Conservation (phyloP, 2,888 invertebrate genomes). For the Scrobipalpa atriplicella region DNA sequence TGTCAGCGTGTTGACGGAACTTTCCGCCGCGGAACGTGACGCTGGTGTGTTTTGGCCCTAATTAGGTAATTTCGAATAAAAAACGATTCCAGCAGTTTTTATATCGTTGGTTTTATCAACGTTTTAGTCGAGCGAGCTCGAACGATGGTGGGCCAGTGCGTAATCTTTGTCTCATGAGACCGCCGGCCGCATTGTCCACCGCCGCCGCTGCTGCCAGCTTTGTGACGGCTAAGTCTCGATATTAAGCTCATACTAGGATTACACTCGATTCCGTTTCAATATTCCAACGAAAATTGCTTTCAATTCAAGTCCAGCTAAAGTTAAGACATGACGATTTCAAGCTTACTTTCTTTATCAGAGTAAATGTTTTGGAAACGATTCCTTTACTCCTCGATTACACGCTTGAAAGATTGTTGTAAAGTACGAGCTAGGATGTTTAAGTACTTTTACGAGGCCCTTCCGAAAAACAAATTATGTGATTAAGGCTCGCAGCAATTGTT, state of each 20-base stretch:
- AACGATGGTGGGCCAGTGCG: constrained; percentile 58
- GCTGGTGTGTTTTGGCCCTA: neutral
- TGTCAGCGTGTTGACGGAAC: too few species aligned
- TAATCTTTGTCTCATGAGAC: constrained; percentile 72
- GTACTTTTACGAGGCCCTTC: constrained; percentile 53
- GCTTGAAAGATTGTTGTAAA: neutral
- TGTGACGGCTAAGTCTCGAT: constrained; percentile 60
- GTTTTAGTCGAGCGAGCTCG: constrained; percentile 47
- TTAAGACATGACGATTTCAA: neutral
- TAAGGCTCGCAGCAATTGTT: constrained; percentile 59
- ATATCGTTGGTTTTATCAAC: constrained; percentile 44
- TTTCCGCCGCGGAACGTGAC: too few species aligned
- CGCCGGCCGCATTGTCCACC: constrained; percentile 60
- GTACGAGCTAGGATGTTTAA: neutral
- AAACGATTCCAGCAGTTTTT: neutral
- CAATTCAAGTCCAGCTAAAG: constrained; percentile 1
- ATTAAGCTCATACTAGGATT: constrained; percentile 53
- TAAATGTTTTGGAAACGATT: neutral
- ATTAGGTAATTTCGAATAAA: neutral
- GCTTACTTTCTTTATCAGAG: neutral
- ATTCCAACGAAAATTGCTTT: constrained; percentile 17
- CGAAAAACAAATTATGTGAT: constrained; percentile 66
- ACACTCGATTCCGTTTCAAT: constrained; percentile 24
- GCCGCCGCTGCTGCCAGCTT: constrained; percentile 52
- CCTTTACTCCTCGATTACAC: neutral